phyloP scores from a whole-genome alignment of 1,140 invertebrate species.

The Thaumetopoea pityocampa region DNA sequence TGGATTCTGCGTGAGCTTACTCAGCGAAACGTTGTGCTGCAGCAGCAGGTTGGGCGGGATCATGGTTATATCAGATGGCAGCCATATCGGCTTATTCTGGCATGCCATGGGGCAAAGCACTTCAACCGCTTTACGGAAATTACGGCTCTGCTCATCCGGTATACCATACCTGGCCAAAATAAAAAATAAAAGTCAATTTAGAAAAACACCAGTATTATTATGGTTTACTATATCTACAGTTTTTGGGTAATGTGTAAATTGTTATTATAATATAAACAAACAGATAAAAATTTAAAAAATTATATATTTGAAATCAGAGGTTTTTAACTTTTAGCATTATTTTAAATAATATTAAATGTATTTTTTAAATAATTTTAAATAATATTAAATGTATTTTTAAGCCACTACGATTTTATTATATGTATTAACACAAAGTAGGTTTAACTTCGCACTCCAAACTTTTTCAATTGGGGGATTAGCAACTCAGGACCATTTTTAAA shows the following conservation, averaged over 20 bases:
- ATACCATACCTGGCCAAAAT: constrained; percentile 89
- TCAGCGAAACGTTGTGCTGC: constrained; percentile 85
- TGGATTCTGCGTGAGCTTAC: constrained; percentile 88
- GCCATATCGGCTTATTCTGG: constrained; percentile 90
- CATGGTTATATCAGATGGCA: constrained; percentile 96
- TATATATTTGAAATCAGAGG: background rate
- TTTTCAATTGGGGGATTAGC: too few species aligned
- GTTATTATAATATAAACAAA: background rate
- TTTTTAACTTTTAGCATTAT: too few species aligned
- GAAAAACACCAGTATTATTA: too few species aligned
- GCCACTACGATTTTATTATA: too few species aligned
- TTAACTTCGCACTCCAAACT: too few species aligned
- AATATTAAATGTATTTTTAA: too few species aligned
- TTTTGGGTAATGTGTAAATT: background rate
- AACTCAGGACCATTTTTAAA: too few species aligned
- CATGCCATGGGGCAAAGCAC: constrained; percentile 89
- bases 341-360: too few species aligned
- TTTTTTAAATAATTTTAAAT: too few species aligned
- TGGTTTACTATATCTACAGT: too few species aligned
- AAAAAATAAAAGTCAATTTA: too few species aligned
- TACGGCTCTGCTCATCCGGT: constrained; percentile 84
- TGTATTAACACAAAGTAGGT: too few species aligned
- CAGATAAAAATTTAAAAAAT: background rate
- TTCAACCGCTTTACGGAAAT: constrained; percentile 84
- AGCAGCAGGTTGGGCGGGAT: constrained; percentile 90